Percentiles rank a stretch among this genome's conserved stretches.
These are phyloP conservation scores for Chaenocephalus aceratus DNA, from an alignment of 2,113 vertebrate genomes.

Conservation along the genomic window DNA sequence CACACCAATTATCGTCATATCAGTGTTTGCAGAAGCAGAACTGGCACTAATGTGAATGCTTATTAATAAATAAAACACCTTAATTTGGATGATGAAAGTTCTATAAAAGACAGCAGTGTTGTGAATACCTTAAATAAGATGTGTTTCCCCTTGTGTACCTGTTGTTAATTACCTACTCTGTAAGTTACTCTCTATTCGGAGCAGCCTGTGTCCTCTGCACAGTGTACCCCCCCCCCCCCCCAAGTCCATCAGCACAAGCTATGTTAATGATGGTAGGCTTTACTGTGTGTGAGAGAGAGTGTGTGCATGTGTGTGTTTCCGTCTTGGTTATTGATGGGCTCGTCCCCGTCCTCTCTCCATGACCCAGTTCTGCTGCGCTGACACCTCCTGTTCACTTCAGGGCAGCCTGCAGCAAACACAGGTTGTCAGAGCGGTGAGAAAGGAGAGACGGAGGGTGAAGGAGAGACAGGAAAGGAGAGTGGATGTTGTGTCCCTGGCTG, in stretches of 20 bases:
- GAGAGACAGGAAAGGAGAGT: slow-evolving; percentile 16
- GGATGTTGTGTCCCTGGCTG: neutral
- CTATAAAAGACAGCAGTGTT: neutral
- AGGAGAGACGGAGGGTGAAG: slow-evolving; percentile 33
- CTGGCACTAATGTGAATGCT: neutral
- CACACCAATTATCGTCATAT: slow-evolving; percentile 4
- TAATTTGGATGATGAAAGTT: slow-evolving; percentile 3
- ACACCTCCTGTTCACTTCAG: slow-evolving; percentile 62
- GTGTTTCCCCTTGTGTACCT: slow-evolving; percentile 6
- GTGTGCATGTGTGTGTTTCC: slow-evolving; percentile 25
- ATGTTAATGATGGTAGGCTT: slow-evolving; percentile 27
- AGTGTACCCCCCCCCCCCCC: neutral
- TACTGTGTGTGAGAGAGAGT: slow-evolving; percentile 14
- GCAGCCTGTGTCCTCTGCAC: slow-evolving; percentile 54
- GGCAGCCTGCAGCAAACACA: slow-evolving; percentile 62
- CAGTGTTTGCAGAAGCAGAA: slow-evolving; percentile 7
- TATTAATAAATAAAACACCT: neutral
- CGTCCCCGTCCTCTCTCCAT: slow-evolving; percentile 60
- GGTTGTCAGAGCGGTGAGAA: slow-evolving; percentile 58
- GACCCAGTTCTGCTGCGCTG: slow-evolving; percentile 77
- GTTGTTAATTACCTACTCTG: slow-evolving; percentile 58
- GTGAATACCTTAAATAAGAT: slow-evolving; percentile 46
- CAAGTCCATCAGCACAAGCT: slow-evolving; percentile 12
- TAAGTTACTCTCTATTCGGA: slow-evolving; percentile 21
- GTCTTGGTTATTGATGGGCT: slow-evolving; percentile 74